Conservation (phyloP, 2,113 vertebrate species). For the Sorex fumeus region DNA sequence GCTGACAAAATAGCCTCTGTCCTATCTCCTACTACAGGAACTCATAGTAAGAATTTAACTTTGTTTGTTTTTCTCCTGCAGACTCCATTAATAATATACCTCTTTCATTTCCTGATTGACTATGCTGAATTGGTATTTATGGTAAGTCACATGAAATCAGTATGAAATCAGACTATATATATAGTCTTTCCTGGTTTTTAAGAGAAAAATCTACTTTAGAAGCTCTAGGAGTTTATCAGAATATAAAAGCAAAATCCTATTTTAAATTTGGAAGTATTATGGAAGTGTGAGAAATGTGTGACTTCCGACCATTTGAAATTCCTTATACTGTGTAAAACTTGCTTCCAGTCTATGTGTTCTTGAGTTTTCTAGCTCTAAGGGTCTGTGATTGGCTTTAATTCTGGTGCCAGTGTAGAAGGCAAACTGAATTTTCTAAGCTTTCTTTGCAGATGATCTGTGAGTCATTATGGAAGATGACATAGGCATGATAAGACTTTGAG, state of each 20-base stretch:
- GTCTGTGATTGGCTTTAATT: slow-evolving; percentile 62
- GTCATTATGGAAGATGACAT: background rate
- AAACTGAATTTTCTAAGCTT: slow-evolving; percentile 54
- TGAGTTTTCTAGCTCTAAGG: slow-evolving; percentile 58
- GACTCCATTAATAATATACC: slow-evolving; percentile 98
- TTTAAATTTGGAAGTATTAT: background rate
- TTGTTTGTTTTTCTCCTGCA: slow-evolving; percentile 85
- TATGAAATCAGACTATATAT: slow-evolving; percentile 15
- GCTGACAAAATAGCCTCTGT: background rate
- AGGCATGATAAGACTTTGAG: slow-evolving; percentile 17
- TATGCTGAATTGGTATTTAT: slow-evolving; percentile 98
- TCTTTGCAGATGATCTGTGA: slow-evolving; percentile 52
- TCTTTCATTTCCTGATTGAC: slow-evolving; percentile 98
- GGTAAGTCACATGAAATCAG: slow-evolving; percentile 90
- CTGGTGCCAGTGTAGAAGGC: background rate
- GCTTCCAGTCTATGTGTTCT: slow-evolving; percentile 33
- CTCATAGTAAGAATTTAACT: slow-evolving; percentile 57
- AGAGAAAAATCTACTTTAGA: slow-evolving; percentile 34
- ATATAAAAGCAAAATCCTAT: slow-evolving; percentile 51
- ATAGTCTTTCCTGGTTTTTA: slow-evolving; percentile 39
- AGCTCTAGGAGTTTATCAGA: slow-evolving; percentile 54
- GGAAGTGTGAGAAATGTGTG: background rate
- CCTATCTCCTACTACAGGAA: background rate
- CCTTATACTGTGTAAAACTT: slow-evolving; percentile 65
- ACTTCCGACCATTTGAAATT: slow-evolving; percentile 38